Evolutionary conservation across 2,797 vertebrate genomes (phyloP).

Genomic region (Sebastes hopkinsi): DNA sequence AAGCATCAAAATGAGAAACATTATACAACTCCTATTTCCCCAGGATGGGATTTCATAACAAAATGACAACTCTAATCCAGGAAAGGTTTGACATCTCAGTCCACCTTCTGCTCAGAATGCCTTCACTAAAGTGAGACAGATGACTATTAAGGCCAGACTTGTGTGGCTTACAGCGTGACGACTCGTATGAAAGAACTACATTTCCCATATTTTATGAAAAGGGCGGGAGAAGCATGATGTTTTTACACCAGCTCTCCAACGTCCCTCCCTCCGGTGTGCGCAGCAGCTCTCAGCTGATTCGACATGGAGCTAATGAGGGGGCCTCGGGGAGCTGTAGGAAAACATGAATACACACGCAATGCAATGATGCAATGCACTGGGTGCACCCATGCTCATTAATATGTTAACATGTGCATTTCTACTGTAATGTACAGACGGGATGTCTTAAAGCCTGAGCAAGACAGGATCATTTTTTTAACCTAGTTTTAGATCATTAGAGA

Average conservation of each 20-base stretch:
- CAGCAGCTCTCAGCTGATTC: conserved; percentile 49
- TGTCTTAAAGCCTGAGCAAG: not conserved
- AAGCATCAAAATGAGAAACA: conserved; percentile 28
- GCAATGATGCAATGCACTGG: not conserved
- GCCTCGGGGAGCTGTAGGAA: conserved; percentile 17
- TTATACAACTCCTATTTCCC: conserved; percentile 8
- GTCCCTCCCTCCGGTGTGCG: not conserved
- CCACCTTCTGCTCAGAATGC: conserved; percentile 3
- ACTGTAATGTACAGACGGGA: not conserved
- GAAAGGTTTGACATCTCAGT: conserved; percentile 40
- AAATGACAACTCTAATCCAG: conserved; percentile 37
- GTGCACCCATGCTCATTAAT: not conserved
- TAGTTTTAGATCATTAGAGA: not conserved
- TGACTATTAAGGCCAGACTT: conserved; percentile 33
- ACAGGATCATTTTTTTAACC: not conserved
- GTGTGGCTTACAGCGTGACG: not conserved
- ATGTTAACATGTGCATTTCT: not conserved
- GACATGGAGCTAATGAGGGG: conserved; percentile 40
- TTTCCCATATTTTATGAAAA: conserved; percentile 13
- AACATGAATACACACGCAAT: conserved; percentile 25
- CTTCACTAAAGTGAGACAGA: conserved; percentile 14
- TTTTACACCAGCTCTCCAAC: conserved; percentile 29
- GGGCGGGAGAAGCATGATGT: not conserved
- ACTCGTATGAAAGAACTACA: conserved; percentile 16
- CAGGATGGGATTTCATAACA: conserved; percentile 38